Percentiles rank a stretch among this genome's conserved stretches.
Evolutionary conservation across 2,888 invertebrate species (phyloP).

Genomic region (Dioctria linearis): DNA sequence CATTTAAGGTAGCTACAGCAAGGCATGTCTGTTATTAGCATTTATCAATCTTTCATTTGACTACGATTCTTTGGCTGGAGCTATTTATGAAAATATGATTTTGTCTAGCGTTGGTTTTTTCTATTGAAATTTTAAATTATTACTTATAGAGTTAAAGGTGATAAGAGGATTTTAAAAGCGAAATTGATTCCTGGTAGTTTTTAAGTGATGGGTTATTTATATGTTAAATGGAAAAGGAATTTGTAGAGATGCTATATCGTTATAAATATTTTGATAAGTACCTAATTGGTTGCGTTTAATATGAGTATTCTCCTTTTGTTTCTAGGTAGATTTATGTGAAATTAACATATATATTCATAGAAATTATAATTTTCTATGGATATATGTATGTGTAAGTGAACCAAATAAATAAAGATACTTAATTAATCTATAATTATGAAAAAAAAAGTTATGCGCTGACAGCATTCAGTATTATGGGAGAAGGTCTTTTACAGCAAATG

Average conservation of each 20-base stretch:
- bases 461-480: no score
- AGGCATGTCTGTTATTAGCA: conserved; percentile 38
- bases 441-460: no score
- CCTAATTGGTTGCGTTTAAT: no score
- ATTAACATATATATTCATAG: no score
- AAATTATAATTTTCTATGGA: no score
- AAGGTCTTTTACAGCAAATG: no score
- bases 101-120: conserved; percentile 14
- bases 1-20: conserved; percentile 19
- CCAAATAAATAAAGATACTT: no score
- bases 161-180: not conserved
- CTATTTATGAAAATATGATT: conserved; percentile 26
- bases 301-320: no score
- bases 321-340: no score
- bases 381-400: no score
- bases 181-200: not conserved
- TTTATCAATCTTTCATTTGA: conserved; percentile 39
- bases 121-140: not conserved
- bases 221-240: not conserved
- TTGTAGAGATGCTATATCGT: not conserved
- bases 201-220: not conserved
- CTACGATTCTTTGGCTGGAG: not conserved
- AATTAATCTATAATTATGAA: no score
- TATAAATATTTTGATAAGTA: not conserved
- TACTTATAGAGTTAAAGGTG: not conserved